Evolutionary conservation across 2,888 invertebrate genomes (phyloP).

Genomic region (Synanthedon andrenaeformis): DNA sequence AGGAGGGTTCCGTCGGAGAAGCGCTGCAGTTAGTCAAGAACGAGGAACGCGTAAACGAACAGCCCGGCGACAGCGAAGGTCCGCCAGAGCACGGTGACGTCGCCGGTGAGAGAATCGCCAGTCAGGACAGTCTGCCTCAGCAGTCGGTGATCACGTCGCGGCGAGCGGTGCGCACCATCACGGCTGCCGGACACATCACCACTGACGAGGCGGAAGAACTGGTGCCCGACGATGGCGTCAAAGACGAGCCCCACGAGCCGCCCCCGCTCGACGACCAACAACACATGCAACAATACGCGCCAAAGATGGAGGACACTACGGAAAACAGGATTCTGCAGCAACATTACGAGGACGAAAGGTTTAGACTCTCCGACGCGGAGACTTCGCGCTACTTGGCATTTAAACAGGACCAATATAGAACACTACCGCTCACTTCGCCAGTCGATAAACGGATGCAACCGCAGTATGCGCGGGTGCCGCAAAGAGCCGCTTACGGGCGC

Average conservation of each 20-base stretch:
- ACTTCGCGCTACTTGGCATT: conserved; percentile 53
- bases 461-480: conserved; percentile 23
- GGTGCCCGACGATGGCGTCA: conserved; percentile 39
- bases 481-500: conserved; percentile 25
- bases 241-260: conserved; percentile 49
- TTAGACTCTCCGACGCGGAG: conserved; percentile 43
- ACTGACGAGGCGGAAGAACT: conserved; percentile 19
- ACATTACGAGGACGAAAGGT: conserved; percentile 46
- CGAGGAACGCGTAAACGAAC: conserved; percentile 30
- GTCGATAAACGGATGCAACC: conserved; percentile 27
- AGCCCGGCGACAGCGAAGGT: conserved; percentile 6
- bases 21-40: conserved; percentile 58
- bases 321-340: conserved; percentile 23
- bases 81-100: conserved; percentile 35
- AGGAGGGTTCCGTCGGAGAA: conserved; percentile 24
- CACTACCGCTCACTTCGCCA: conserved; percentile 17
- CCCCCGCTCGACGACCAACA: conserved; percentile 26
- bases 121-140: conserved; percentile 6
- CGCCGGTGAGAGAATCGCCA: conserved; percentile 48
- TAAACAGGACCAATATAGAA: conserved; percentile 51
- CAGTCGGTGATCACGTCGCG: conserved; percentile 68
- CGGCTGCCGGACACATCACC: conserved; percentile 72
- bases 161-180: conserved; percentile 70
- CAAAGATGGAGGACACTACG: conserved; percentile 28
- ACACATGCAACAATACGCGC: conserved; percentile 27